These are phyloP conservation scores for Hippopotamyrus pictus DNA, from an alignment of 2,797 vertebrate species.

Conservation along the genomic window DNA sequence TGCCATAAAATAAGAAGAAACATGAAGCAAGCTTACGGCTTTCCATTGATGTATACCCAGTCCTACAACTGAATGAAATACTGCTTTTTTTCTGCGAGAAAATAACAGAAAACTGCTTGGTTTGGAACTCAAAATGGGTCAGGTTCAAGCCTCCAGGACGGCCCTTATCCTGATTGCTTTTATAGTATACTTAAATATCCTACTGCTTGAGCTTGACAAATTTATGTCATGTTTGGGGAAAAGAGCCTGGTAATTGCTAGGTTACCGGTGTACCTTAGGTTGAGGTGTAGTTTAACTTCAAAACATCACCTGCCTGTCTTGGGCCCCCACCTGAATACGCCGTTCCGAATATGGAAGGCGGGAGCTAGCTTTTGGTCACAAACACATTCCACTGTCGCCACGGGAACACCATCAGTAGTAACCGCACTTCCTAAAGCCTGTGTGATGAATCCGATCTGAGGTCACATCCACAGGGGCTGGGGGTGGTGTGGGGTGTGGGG, in stretches of 20 bases:
- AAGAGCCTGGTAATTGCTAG: neutral
- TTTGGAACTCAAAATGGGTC: neutral
- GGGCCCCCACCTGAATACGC: neutral
- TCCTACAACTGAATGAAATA: neutral
- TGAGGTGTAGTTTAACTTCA: neutral
- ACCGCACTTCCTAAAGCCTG: conserved; percentile 5
- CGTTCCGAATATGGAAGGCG: neutral
- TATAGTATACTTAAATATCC: conserved; percentile 13
- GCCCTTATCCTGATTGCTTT: neutral
- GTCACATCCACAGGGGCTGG: neutral
- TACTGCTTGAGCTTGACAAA: neutral
- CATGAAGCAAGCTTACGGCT: neutral
- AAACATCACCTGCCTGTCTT: neutral
- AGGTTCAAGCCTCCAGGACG: neutral
- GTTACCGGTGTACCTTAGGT: neutral
- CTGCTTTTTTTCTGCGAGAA: neutral
- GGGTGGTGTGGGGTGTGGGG: neutral
- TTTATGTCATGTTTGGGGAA: neutral
- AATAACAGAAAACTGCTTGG: neutral
- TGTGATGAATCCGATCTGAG: conserved; percentile 9
- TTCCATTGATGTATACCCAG: neutral
- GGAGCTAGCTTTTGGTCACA: neutral
- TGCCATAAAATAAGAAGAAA: neutral
- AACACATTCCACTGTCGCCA: neutral
- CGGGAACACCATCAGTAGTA: neutral